phyloP scores from a whole-genome alignment of 2,797 vertebrate species.

The Sphenopsis melanotis region DNA sequence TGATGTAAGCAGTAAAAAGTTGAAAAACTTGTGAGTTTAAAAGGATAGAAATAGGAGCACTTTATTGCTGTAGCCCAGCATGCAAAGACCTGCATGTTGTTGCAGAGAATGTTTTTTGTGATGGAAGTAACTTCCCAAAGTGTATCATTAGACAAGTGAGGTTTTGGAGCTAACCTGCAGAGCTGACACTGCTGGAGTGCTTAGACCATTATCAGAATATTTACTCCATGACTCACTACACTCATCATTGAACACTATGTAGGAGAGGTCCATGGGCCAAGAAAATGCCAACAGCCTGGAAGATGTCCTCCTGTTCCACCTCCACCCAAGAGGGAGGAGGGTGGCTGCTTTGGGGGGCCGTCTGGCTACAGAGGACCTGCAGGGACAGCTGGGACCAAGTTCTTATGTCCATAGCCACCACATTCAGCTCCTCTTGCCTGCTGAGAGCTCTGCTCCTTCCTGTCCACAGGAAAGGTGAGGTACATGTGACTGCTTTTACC shows the following conservation, averaged over 20 bases:
- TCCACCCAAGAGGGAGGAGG: background rate
- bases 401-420: background rate
- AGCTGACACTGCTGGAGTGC: background rate
- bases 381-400: background rate
- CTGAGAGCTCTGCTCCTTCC: rapidly evolving
- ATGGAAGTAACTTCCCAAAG: background rate
- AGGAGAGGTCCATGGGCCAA: background rate
- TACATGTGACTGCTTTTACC: background rate
- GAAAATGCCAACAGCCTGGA: background rate
- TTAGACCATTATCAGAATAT: background rate
- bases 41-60: background rate
- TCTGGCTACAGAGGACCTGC: background rate
- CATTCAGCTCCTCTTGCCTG: background rate
- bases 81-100: background rate
- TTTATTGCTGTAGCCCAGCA: background rate
- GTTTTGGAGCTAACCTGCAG: background rate
- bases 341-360: background rate
- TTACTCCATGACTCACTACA: background rate
- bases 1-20: background rate
- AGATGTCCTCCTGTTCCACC: background rate
- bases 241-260: background rate
- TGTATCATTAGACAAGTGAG: background rate
- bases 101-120: background rate
- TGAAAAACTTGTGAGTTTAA: background rate
- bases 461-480: background rate